These are phyloP conservation scores for Rhogogaster chlorosoma DNA, from an alignment of 2,888 invertebrate species.

Conservation along the genomic window DNA sequence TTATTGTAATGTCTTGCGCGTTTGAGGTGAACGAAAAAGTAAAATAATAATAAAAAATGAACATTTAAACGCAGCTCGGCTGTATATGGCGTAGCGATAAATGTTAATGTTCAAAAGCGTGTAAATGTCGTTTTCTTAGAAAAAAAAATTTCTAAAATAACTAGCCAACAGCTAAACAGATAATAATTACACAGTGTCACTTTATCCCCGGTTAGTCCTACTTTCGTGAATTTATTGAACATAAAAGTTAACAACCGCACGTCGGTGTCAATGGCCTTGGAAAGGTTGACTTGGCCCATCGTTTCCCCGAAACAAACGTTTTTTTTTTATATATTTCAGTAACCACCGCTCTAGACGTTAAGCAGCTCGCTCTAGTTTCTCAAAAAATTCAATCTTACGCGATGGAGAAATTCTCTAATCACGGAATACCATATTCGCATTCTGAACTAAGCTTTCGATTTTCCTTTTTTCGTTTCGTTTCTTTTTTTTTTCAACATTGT, in stretches of 20 bases:
- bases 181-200: constrained; percentile 28
- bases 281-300: constrained; percentile 5
- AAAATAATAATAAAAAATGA: not conserved
- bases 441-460: not conserved
- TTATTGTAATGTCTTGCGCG: not conserved
- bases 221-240: constrained; percentile 27
- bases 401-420: not conserved
- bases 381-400: not conserved
- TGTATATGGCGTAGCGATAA: not conserved
- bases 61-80: not conserved
- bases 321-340: not conserved
- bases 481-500: not conserved
- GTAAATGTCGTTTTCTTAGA: not conserved
- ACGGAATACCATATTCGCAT: not conserved
- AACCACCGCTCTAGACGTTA: not conserved
- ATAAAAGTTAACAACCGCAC: constrained; percentile 33
- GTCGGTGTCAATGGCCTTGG: constrained; percentile 15
- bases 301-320: not conserved
- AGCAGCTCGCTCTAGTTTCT: constrained; percentile 8
- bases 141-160: not conserved
- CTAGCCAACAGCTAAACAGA: not conserved
- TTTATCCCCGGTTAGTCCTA: constrained; percentile 5
- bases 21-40: not conserved
- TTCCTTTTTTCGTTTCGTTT: not conserved
- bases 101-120: constrained; percentile 9